Evolutionary conservation across 2,797 vertebrate species (phyloP).

Genomic region (Gymnodraco acuticeps): DNA sequence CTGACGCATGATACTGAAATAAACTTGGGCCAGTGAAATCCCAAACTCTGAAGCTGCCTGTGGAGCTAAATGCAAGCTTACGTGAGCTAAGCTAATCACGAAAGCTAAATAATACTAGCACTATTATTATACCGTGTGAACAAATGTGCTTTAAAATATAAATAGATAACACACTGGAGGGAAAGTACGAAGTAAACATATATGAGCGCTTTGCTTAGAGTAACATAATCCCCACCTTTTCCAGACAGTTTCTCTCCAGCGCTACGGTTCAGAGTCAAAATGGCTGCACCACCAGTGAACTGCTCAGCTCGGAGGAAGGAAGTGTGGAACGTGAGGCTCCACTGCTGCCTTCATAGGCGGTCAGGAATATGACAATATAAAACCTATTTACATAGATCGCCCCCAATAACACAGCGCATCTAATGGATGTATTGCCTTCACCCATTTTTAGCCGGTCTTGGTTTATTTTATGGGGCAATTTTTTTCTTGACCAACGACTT

Average conservation of each 20-base stretch:
- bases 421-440: neutral
- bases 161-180: rapidly evolving
- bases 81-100: slow-evolving; percentile 39
- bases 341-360: slow-evolving; percentile 45
- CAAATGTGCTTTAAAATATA: neutral
- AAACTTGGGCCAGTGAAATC: neutral
- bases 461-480: neutral
- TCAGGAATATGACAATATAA: neutral
- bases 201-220: slow-evolving; percentile 22
- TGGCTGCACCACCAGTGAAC: slow-evolving; percentile 76
- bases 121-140: no score
- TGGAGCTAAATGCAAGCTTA: slow-evolving; percentile 47
- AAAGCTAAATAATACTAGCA: neutral
- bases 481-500: neutral
- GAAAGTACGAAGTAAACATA: neutral
- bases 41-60: neutral
- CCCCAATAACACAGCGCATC: neutral
- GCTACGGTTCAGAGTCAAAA: slow-evolving; percentile 79
- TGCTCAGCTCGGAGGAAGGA: slow-evolving; percentile 21
- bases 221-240: slow-evolving; percentile 73
- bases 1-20: neutral
- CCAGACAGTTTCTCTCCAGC: slow-evolving; percentile 57
- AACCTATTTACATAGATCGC: neutral
- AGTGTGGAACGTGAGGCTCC: slow-evolving; percentile 25
- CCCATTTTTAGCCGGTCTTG: neutral